Evolutionary conservation across 92 coral and sea anemone genomes (phyloP), one percentile per base, ranked within the genome.

Genomic region (Blastomussa wellsi): DNA sequence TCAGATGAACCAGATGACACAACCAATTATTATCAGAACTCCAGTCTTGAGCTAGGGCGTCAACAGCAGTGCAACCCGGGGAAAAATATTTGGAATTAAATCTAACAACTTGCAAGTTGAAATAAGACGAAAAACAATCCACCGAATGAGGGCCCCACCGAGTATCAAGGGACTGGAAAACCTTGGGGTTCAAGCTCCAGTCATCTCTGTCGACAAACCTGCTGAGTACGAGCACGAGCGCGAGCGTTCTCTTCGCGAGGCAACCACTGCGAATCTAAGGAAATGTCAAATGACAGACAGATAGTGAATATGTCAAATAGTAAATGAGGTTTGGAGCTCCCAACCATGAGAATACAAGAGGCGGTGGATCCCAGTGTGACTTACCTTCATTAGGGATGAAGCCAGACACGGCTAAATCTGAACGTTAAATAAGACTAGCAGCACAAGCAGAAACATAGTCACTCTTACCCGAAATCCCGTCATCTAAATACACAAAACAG

Each of bases 81-180:
- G 86, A 90, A 71, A 80, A 68, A 83, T 81, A 86, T 78, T 55
- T 82, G 16, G 88, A 77, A 74, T 87, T 82, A 79, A 90, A 90
- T 59, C 88, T 80, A 13, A 19, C 35, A 11, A 90, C 62, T 66
- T 90, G 88, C n/a, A 88, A 71, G 62, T 83, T 77, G 82, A 52
- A 77, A 53, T 90, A 85, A 49, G 84, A 81, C 9, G 83, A 76
- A 65, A 91, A 83, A 10, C 91, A 82, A 51, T 83, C 89, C 35
- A 91, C 51, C 20, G 85, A 77, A 73, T 87, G 90, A 0, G 89
- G 89, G 9, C 89, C 89, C 89, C n/a, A n/a, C n/a, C n/a, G n/a
- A n/a, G n/a, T n/a, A n/a, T n/a, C n/a, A n/a, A n/a, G n/a, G n/a
- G n/a, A n/a, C n/a, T n/a, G n/a, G n/a, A n/a, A n/a, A n/a, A n/a